A percentile compares a stretch with the other conserved stretches of the same genome.
These are phyloP conservation scores for Anolis sagrei DNA, from an alignment of 2,113 vertebrate genomes.

Conservation along the genomic window DNA sequence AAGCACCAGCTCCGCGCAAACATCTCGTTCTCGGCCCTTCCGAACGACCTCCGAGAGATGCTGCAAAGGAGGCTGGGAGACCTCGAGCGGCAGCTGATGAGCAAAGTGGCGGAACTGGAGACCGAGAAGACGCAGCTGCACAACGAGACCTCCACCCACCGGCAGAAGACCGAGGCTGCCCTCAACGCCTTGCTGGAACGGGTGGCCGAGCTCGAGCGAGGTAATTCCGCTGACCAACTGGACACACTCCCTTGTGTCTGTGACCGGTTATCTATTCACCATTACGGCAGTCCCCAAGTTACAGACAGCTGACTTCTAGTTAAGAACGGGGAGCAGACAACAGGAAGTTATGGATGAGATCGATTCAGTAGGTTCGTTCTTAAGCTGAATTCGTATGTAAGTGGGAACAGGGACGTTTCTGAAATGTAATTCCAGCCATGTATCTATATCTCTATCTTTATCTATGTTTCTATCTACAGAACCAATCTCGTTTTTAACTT, in stretches of 20 bases:
- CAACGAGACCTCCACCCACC: conserved; percentile 92
- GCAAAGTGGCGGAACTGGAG: conserved; percentile 94
- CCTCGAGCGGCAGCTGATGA: conserved; percentile 91
- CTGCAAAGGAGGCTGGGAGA: conserved; percentile 89
- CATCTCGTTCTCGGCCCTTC: conserved; percentile 75
- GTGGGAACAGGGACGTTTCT: no score
- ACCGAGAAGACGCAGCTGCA: conserved; percentile 94
- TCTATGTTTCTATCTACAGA: no score
- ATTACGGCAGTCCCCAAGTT: no score
- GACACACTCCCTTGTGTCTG: rapidly evolving
- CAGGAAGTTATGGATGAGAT: no score
- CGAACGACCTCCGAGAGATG: conserved; percentile 89
- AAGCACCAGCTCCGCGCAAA: conserved; percentile 89
- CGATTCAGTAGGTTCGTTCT: no score
- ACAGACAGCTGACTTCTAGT: no score
- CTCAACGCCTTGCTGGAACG: conserved; percentile 91
- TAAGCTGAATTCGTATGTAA: no score
- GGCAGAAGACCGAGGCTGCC: conserved; percentile 90
- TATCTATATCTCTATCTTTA: no score
- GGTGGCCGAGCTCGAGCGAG: conserved; percentile 93
- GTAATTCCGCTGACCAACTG: conserved; percentile 65
- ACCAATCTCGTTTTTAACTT: no score
- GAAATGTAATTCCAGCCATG: no score
- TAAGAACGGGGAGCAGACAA: no score
- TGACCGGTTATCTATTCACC: no score